Base-by-base conservation (phyloP, 2,797 vertebrate genomes). In the Rhyacichthys aspro region DNA sequence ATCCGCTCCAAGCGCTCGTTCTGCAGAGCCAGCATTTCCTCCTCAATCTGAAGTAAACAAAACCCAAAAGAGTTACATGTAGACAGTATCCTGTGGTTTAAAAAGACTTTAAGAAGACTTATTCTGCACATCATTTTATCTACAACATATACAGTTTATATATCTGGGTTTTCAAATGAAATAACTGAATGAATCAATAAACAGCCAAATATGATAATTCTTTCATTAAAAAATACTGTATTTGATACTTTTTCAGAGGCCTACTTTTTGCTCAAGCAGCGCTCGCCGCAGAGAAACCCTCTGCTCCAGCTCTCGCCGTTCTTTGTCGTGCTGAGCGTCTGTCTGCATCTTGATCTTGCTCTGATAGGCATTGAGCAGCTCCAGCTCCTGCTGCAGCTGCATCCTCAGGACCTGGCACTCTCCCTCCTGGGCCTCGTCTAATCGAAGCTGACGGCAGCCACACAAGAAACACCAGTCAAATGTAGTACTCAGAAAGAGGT, bases 291-390 rank as follows among this genome's bases (percentile, higher is more conserved):
- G 93, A 33, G 96, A 98, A 53, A 99, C 97, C 86, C 96, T 95
- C 92, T 98, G 96, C 77, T 99, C 97, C 81, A 99, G 94, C 63
- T 98, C 96, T 67, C 94, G 94, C 81, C 96, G 90, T 88, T 99
- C 97, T 73, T 96, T 95, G 63, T 99, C 96, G 9, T 99, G 97
- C 86, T 99, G 97, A 32, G 97, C 95, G 43, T 98, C 97, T 0
- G 97, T 97, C 72, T 98, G 97, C 97, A 98, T 99, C 91, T 99
- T 99, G 90, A 99, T 99, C 92, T 99, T 99, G 88, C 97, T 99
- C 91, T 99, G 97, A 89, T 99, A 99, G 5, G 97, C 97, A 41
- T 99, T 99, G 63, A 99, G 92, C 70, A 99, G 90, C 93, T 99
- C 97, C 88, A 99, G 90, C 90, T 99, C 97, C 93, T 98, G 96